These are phyloP conservation scores for Lucilia sericata DNA, from an alignment of 1,140 invertebrate genomes.

Conservation along the genomic window DNA sequence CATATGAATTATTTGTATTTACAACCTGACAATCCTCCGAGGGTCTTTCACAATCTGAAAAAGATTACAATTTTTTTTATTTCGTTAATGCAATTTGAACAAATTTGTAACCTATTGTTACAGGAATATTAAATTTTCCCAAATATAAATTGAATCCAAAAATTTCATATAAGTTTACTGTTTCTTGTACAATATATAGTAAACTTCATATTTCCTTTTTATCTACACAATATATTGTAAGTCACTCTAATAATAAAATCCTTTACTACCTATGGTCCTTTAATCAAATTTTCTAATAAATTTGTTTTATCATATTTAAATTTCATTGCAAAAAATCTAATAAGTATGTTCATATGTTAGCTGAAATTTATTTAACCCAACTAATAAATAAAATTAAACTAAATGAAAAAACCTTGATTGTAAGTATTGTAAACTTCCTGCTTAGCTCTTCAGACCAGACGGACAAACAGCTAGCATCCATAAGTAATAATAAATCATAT, in stretches of 20 bases:
- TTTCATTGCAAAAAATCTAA: too few species aligned
- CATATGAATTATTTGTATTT: slow-evolving; percentile 34
- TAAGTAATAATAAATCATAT: slow-evolving; percentile 39
- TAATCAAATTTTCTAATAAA: background rate
- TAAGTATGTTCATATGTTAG: background rate
- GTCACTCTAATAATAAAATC: background rate
- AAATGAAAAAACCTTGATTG: slow-evolving; percentile 10
- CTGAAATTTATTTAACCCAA: slow-evolving; percentile 5
- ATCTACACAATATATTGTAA: background rate
- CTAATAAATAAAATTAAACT: slow-evolving; percentile 4
- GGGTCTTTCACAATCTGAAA: slow-evolving; percentile 67
- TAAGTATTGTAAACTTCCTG: slow-evolving; percentile 42
- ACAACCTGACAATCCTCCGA: slow-evolving; percentile 72
- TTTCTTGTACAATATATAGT: background rate
- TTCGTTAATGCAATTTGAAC: too few species aligned
- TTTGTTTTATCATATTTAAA: too few species aligned
- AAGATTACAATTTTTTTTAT: background rate
- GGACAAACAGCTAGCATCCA: background rate
- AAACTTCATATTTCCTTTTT: background rate
- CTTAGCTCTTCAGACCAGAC: background rate
- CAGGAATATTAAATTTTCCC: too few species aligned
- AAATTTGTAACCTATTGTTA: too few species aligned
- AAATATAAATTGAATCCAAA: too few species aligned
- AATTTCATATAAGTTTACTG: background rate
- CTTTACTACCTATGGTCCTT: background rate